These are phyloP conservation scores for Sebastes taczanowskii DNA, from an alignment of 2,797 vertebrate genomes.

Conservation along the genomic window DNA sequence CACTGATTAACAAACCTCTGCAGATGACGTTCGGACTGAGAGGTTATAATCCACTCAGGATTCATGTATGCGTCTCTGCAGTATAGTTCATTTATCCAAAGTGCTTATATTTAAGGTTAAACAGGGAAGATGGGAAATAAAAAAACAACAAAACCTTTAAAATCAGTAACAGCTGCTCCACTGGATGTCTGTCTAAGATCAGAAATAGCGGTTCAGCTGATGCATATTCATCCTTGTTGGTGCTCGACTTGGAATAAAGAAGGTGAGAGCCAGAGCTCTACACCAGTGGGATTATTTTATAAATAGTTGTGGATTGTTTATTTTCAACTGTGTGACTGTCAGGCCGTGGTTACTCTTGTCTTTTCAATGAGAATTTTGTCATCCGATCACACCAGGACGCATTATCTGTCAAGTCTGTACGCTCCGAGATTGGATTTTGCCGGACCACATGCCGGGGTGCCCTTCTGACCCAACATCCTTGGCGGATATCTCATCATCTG, in stretches of 20 bases:
- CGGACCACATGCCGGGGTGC: too few species aligned
- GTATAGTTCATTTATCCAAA: not conserved
- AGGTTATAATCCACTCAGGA: not conserved
- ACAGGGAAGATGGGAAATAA: not conserved
- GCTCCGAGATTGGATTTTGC: too few species aligned
- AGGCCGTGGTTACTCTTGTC: too few species aligned
- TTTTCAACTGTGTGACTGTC: too few species aligned
- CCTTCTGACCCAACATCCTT: too few species aligned
- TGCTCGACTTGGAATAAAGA: not conserved
- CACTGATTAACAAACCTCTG: conserved; percentile 2
- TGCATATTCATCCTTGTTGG: not conserved
- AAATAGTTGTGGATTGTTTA: too few species aligned
- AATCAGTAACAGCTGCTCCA: not conserved
- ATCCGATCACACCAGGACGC: too few species aligned
- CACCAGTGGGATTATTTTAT: not conserved
- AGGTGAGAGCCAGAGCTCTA: not conserved
- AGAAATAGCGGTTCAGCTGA: not conserved
- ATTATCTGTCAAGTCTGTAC: too few species aligned
- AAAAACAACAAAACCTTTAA: not conserved
- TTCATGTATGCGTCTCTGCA: not conserved
- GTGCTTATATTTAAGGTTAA: not conserved
- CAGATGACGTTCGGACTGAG: not conserved
- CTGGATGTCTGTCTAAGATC: not conserved
- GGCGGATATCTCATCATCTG: too few species aligned
- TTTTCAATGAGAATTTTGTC: too few species aligned